These are phyloP conservation scores for Amphimedon queenslandica DNA, from an alignment of 37 sponge, comb jelly and placozoan genomes.

Conservation along the genomic window DNA sequence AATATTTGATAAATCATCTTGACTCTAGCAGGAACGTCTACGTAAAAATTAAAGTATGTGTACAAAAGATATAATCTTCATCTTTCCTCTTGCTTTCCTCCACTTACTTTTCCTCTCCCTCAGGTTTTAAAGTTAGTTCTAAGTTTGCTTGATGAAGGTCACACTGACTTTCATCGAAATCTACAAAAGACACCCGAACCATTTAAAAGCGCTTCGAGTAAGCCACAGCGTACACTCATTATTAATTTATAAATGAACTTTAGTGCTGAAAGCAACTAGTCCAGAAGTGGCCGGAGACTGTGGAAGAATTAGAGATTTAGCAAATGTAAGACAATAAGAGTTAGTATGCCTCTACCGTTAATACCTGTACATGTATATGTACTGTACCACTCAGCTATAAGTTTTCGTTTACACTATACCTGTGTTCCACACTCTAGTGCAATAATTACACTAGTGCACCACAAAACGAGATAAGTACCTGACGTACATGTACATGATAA, in stretches of 20 bases:
- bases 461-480: too few relatives aligned
- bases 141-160: conserved; percentile 51
- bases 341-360: too few relatives aligned
- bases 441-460: not conserved
- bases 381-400: too few relatives aligned
- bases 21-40: conserved; percentile 50
- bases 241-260: not conserved
- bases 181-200: conserved; percentile 46
- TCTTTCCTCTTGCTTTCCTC: not conserved
- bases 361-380: conserved; percentile 3
- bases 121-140: conserved; percentile 18
- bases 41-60: conserved; percentile 64
- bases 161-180: conserved; percentile 66
- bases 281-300: conserved; percentile 49
- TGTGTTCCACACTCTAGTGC: too few relatives aligned
- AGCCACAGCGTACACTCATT: conserved; percentile 1
- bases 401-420: too few relatives aligned
- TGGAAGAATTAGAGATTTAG: conserved; percentile 70
- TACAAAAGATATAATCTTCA: not conserved
- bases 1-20: conserved; percentile 68
- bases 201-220: conserved; percentile 68
- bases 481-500: too few relatives aligned
- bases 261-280: conserved; percentile 33
- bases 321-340: conserved; percentile 31
- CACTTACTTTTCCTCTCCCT: not conserved